A percentile compares a stretch with the other conserved stretches of the same genome.
Evolutionary conservation across 92 coral and sea anemone genomes (phyloP).

Genomic region (Zoanthus gigantus): DNA sequence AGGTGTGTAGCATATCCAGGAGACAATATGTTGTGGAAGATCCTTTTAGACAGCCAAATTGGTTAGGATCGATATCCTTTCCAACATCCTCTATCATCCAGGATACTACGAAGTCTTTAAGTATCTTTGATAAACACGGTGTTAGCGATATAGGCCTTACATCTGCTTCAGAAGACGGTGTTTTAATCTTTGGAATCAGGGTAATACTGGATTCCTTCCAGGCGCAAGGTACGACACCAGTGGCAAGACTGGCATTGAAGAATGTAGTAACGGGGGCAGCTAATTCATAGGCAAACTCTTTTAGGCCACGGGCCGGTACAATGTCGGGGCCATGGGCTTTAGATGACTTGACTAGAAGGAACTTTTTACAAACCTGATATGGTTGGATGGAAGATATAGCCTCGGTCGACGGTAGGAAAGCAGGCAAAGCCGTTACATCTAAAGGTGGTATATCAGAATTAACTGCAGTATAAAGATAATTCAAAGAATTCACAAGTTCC

Average conservation of each 20-base stretch:
- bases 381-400: conserved; percentile 27
- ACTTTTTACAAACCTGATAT: conserved; percentile 6
- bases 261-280: neutral
- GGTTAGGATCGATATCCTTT: conserved; percentile 1
- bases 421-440: conserved; percentile 3
- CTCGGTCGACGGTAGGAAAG: conserved; percentile 45
- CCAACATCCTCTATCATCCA: conserved; percentile 44
- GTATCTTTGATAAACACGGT: conserved; percentile 39
- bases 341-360: neutral
- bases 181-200: conserved; percentile 17
- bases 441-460: conserved; percentile 1
- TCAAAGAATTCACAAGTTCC: conserved; percentile 25
- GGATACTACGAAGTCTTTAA: conserved; percentile 32
- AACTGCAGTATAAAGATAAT: neutral
- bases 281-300: neutral
- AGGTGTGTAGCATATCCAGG: conserved; percentile 29
- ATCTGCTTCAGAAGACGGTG: neutral
- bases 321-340: conserved; percentile 30
- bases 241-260: conserved; percentile 18
- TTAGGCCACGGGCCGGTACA: conserved; percentile 1
- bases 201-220: conserved; percentile 28
- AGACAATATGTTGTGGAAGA: conserved; percentile 40
- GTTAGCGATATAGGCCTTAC: conserved; percentile 24
- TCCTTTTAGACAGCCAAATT: conserved; percentile 5
- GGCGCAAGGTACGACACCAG: neutral